Evolutionary conservation across 2,888 invertebrate species (phyloP).

Genomic region (Conchocele bisecta): DNA sequence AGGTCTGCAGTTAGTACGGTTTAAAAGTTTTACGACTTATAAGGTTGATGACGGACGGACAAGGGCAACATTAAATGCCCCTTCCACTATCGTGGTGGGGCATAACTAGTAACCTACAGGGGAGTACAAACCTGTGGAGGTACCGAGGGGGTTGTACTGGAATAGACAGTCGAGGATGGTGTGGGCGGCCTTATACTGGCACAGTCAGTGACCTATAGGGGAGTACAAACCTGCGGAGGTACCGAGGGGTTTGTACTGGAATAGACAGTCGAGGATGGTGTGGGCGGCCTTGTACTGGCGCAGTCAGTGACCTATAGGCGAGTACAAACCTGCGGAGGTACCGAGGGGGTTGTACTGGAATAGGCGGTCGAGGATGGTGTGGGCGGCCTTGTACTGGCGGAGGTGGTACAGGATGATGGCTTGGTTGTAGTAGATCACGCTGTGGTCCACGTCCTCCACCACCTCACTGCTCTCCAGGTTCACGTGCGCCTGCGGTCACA

Average conservation of each 20-base stretch:
- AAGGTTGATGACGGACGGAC: no score
- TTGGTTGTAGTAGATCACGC: constrained; percentile 90
- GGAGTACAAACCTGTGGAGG: no score
- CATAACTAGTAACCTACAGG: no score
- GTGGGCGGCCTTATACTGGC: constrained; percentile 89
- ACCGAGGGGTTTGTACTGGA: neutral
- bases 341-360: constrained; percentile 88
- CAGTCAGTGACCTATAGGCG: constrained; percentile 78
- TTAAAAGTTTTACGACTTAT: no score
- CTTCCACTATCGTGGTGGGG: no score
- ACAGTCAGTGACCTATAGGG: no score
- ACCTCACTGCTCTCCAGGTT: constrained; percentile 84
- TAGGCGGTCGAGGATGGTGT: constrained; percentile 86
- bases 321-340: constrained; percentile 75
- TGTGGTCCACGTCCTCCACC: constrained; percentile 88
- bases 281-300: constrained; percentile 89
- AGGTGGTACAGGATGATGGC: constrained; percentile 91
- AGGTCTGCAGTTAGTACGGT: no score
- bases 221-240: no score
- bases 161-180: constrained; percentile 85
- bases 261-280: constrained; percentile 85
- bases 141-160: neutral
- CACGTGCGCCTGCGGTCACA: constrained; percentile 79
- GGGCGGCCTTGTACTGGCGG: constrained; percentile 89
- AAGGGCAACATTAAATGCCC: no score